These are phyloP conservation scores for Propithecus perrieri DNA, from an alignment of 2,797 vertebrate genomes.

Conservation along the genomic window DNA sequence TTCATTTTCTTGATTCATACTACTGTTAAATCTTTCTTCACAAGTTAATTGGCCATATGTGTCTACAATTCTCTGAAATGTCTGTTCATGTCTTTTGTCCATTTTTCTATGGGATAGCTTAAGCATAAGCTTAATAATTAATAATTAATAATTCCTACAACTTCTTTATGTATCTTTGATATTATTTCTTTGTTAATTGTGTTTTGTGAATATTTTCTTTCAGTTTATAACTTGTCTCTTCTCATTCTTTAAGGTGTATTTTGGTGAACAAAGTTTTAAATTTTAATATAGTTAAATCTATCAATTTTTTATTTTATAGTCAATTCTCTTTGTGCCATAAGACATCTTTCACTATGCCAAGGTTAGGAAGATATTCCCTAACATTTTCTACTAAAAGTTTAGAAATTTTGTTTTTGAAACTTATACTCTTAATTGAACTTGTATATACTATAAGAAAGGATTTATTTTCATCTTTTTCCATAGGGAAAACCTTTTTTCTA, in stretches of 20 bases:
- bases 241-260: neutral
- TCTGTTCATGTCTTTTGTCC: neutral
- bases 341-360: neutral
- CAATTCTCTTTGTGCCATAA: neutral
- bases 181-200: neutral
- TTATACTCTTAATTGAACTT: neutral
- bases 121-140: too few species aligned
- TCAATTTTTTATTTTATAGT: neutral
- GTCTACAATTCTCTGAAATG: neutral
- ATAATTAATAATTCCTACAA: neutral
- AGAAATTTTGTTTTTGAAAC: conserved; percentile 41
- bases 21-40: neutral
- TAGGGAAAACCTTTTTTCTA: conserved; percentile 18
- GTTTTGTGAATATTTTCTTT: conserved; percentile 12
- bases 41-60: neutral
- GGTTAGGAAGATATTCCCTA: neutral
- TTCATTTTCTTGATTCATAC: conserved; percentile 31
- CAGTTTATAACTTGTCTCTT: neutral
- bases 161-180: neutral
- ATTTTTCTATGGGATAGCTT: neutral
- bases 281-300: neutral
- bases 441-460: neutral
- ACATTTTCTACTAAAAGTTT: conserved; percentile 12
- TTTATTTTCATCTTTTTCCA: conserved; percentile 39
- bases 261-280: neutral